These are phyloP conservation scores for Henricia sp. DNA, from an alignment of 53 echinoderm and acorn worm genomes.

Conservation along the genomic window DNA sequence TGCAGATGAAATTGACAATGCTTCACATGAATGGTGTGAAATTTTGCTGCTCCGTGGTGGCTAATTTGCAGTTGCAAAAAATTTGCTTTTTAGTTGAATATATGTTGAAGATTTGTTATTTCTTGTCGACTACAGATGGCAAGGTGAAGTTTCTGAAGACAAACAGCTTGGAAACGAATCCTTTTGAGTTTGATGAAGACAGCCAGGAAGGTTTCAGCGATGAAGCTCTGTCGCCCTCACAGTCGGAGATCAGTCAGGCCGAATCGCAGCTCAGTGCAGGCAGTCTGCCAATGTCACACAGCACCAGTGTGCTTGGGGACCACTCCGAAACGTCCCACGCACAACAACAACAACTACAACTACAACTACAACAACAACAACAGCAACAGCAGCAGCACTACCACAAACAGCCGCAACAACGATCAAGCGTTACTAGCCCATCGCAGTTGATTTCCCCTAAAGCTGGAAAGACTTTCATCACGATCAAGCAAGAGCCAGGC, in stretches of 20 bases:
- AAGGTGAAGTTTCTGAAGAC: slow-evolving; percentile 91
- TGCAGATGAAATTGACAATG: too few relatives aligned
- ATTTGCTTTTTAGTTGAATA: too few relatives aligned
- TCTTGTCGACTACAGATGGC: slow-evolving; percentile 93
- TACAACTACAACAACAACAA: slow-evolving; percentile 39
- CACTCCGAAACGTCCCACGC: slow-evolving; percentile 18
- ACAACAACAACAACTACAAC: slow-evolving; percentile 25
- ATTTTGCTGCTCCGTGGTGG: too few relatives aligned
- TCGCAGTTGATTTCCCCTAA: slow-evolving; percentile 42
- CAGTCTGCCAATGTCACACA: slow-evolving; percentile 43
- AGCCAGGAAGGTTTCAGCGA: slow-evolving; percentile 73
- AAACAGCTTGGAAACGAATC: slow-evolving; percentile 57
- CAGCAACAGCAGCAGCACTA: slow-evolving; percentile 33
- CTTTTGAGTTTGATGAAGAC: slow-evolving; percentile 86
- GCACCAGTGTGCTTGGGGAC: slow-evolving; percentile 1
- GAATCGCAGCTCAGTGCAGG: slow-evolving; percentile 49
- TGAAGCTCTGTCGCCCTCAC: slow-evolving; percentile 91
- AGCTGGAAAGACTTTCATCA: slow-evolving; percentile 54
- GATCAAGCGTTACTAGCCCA: slow-evolving; percentile 25
- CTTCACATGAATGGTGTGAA: too few relatives aligned
- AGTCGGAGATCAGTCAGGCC: slow-evolving; percentile 72
- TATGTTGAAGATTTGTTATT: too few relatives aligned
- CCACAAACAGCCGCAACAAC: slow-evolving; percentile 47
- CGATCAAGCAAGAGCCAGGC: slow-evolving; percentile 87
- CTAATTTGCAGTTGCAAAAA: too few relatives aligned